phyloP scores from a whole-genome alignment of 2,113 vertebrate species.

The Pseudorasbora parva region DNA sequence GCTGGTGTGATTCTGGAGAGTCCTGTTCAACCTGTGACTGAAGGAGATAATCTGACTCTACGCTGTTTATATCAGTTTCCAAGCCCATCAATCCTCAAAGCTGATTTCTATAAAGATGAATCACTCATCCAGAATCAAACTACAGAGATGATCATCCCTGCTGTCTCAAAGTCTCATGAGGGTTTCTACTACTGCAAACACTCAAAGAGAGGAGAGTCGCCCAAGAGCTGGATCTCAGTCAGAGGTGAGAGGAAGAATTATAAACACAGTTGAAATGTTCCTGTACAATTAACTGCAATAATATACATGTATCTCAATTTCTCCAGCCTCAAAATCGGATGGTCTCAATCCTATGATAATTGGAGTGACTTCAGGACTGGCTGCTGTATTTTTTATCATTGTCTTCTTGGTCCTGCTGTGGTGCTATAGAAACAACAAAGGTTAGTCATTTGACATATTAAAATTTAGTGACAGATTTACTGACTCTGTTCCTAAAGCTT shows the following conservation, averaged over 20 bases:
- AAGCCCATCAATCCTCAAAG: neutral
- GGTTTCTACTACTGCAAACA: slow-evolving; percentile 44
- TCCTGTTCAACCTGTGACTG: slow-evolving; percentile 45
- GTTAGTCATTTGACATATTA: neutral
- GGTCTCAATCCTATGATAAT: neutral
- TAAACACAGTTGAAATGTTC: neutral
- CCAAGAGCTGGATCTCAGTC: slow-evolving; percentile 46
- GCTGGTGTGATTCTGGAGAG: slow-evolving; percentile 48
- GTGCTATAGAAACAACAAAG: slow-evolving; percentile 7
- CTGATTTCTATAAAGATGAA: slow-evolving; percentile 50
- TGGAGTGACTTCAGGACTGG: neutral
- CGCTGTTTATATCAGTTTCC: neutral
- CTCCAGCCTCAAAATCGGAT: neutral
- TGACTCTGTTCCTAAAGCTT: neutral
- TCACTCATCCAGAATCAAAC: slow-evolving; percentile 25
- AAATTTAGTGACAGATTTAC: neutral
- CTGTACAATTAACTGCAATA: neutral
- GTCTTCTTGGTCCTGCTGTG: slow-evolving; percentile 1
- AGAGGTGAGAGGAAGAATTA: neutral
- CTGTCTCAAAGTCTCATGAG: slow-evolving; percentile 35
- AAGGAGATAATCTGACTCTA: slow-evolving; percentile 45
- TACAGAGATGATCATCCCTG: slow-evolving; percentile 40
- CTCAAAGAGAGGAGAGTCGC: slow-evolving; percentile 20
- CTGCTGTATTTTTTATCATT: neutral
- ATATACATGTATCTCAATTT: neutral